phyloP scores from a whole-genome alignment of 2,113 vertebrate genomes.

The Collichthys lucidus region DNA sequence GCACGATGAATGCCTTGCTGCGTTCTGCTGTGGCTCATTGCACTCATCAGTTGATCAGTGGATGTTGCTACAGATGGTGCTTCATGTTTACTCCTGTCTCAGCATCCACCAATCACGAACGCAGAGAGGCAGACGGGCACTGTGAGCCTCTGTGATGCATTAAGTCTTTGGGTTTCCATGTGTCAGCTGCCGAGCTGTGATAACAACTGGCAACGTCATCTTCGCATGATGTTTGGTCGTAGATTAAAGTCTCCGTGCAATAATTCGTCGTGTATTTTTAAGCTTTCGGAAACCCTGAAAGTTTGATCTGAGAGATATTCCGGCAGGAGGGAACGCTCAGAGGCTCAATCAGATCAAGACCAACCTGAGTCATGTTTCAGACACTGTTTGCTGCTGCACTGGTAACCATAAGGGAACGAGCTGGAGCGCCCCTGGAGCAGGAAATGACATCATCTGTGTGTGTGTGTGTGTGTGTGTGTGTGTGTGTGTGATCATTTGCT shows the following conservation, averaged over 20 bases:
- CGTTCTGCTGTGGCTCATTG: neutral
- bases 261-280: slow-evolving; percentile 10
- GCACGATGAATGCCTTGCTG: neutral
- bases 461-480: no score
- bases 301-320: neutral
- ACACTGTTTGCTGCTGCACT: slow-evolving; percentile 4
- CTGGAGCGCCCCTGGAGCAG: slow-evolving; percentile 64
- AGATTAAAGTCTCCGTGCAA: neutral
- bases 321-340: slow-evolving; percentile 15
- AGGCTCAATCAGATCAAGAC: slow-evolving; percentile 39
- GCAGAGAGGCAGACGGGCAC: neutral
- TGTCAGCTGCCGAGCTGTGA: slow-evolving; percentile 46
- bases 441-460: slow-evolving; percentile 82
- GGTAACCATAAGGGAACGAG: neutral
- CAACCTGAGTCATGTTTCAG: slow-evolving; percentile 47
- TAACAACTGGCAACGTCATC: slow-evolving; percentile 18
- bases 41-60: slow-evolving; percentile 11
- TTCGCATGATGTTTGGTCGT: no score
- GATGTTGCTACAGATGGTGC: slow-evolving; percentile 41
- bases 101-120: slow-evolving; percentile 17
- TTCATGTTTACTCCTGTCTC: slow-evolving; percentile 32
- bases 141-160: slow-evolving; percentile 28
- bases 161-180: slow-evolving; percentile 28
- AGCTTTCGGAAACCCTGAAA: neutral
- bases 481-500: slow-evolving; percentile 54